Conservation (phyloP, 2,113 vertebrate species). For the Chaetodon trifascialis region DNA sequence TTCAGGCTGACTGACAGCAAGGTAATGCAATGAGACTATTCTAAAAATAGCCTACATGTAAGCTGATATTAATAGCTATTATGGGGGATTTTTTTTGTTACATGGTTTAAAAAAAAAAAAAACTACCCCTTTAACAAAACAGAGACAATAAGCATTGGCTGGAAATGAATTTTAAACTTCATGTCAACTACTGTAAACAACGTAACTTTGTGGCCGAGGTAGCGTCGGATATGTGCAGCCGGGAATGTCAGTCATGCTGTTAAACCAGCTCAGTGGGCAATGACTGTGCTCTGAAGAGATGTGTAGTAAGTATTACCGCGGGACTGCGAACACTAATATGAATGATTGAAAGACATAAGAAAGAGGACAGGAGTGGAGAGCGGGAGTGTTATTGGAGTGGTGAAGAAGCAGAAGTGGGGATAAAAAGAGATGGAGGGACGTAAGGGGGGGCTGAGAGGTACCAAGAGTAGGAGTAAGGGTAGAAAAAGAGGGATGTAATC, state of each 20-base stretch:
- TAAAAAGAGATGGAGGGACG: slow-evolving; percentile 43
- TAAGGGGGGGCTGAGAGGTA: slow-evolving; percentile 32
- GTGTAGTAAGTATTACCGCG: slow-evolving; percentile 56
- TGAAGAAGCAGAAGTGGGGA: slow-evolving; percentile 42
- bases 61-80: too few species aligned
- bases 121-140: too few species aligned
- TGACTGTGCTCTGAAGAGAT: slow-evolving; percentile 53
- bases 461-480: slow-evolving; percentile 43
- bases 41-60: too few species aligned
- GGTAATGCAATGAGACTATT: too few species aligned
- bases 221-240: slow-evolving; percentile 36
- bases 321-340: slow-evolving; percentile 68
- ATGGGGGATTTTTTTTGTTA: too few species aligned
- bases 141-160: background rate
- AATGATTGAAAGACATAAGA: slow-evolving; percentile 70
- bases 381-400: slow-evolving; percentile 38
- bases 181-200: slow-evolving; percentile 34
- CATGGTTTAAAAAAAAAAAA: too few species aligned
- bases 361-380: slow-evolving; percentile 44
- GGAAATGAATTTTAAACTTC: slow-evolving; percentile 10
- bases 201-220: slow-evolving; percentile 4
- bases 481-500: slow-evolving; percentile 68
- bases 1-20: too few species aligned
- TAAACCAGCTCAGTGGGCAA: slow-evolving; percentile 51
- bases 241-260: slow-evolving; percentile 38